phyloP scores from a whole-genome alignment of 2,797 vertebrate genomes.

The Sorex maritimensis region DNA sequence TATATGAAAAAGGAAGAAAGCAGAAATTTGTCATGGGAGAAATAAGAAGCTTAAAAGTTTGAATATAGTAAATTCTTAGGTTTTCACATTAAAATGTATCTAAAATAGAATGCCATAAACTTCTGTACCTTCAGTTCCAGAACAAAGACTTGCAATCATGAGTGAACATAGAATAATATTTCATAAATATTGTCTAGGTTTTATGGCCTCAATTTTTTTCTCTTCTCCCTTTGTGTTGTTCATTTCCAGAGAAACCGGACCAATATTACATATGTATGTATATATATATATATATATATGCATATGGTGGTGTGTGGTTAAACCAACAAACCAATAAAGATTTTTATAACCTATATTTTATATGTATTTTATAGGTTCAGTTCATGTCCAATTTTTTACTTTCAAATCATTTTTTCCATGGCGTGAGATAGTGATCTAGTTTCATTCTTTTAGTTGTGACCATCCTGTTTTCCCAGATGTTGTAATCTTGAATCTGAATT shows the following conservation, averaged over 20 bases:
- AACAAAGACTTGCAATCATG: not conserved
- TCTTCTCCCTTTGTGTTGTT: not conserved
- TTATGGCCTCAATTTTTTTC: not conserved
- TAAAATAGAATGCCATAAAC: not conserved
- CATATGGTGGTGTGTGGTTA: no score
- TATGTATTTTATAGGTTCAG: no score
- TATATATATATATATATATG: no score
- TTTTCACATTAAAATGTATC: slow-evolving; percentile 12
- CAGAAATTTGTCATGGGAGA: not conserved
- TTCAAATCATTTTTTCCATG: no score
- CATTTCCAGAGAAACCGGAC: no score
- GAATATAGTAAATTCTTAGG: not conserved
- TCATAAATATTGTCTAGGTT: not conserved
- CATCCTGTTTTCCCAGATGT: not conserved
- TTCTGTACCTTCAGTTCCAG: not conserved
- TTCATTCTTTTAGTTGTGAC: no score
- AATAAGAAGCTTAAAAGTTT: not conserved
- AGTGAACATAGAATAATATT: not conserved
- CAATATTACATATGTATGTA: no score
- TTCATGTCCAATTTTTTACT: no score
- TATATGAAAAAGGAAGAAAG: not conserved
- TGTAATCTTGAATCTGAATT: not conserved
- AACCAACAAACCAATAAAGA: no score
- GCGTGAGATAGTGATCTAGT: no score
- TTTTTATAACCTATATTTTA: no score